Evolutionary conservation across 2,888 invertebrate species (phyloP), one percentile per base, ranked within the genome.

Genomic region (Torymus texanus): DNA sequence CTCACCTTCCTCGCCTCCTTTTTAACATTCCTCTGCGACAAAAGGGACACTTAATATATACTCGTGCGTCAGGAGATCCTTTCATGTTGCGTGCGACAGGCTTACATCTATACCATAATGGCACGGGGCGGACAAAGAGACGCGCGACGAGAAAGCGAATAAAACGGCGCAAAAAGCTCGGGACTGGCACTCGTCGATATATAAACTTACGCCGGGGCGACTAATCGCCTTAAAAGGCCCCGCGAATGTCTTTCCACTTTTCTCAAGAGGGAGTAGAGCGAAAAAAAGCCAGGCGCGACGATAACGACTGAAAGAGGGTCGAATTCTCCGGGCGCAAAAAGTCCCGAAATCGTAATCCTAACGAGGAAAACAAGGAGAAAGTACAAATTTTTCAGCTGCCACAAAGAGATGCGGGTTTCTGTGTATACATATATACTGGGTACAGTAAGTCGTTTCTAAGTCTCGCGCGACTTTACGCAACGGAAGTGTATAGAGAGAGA

Each of bases 401-500:
- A 8, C 41, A 8, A 8, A 41, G 41, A 41, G 41, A 41, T 41
- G 41, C 41, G 41, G 41, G 10, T 51, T 18, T 63, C 13, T 62
- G 13, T 63, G 8, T 29, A 14, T 21, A n/a, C 14, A n/a, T 63
- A 61, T 50, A 53, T 16, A 58, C n/a, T n/a, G 29, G 11, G 10
- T 67, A 56, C 56, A 56, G 55, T 21, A 67, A 67, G 41, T 41
- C 61, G 50, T 62, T 66, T 55, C 5, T 61, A 58, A 11, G 41
- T 61, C 74, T 11, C 58, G 62, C 41, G 55, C 12, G 18, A 68
- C 62, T 73, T 78, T 78, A 51, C 78, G 78, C 73, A 78, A 78
- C 73, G 56, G 41, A 66, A 73, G 67, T 50, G 61, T 16, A 8
- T 41, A 41, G 41, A 41, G 8, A 1, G 41, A 41, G 41, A n/a